phyloP scores from a whole-genome alignment of 1,140 invertebrate species.

The Plutomurus gul region DNA sequence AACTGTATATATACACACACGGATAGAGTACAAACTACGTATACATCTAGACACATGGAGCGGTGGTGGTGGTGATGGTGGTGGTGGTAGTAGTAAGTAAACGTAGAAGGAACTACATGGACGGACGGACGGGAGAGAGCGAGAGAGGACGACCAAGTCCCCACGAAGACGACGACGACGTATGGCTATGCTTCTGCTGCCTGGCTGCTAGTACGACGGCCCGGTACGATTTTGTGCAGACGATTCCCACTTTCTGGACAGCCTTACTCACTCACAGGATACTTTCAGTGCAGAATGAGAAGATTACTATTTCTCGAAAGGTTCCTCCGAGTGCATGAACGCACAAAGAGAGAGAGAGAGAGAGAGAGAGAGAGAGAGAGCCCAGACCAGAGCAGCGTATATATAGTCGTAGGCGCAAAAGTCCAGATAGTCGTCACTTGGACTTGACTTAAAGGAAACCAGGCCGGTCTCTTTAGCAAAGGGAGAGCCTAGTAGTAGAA shows the following conservation, averaged over 20 bases:
- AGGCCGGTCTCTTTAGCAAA: neutral
- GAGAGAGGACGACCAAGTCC: neutral
- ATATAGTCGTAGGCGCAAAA: too few relatives aligned
- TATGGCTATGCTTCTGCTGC: neutral
- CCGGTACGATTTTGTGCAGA: too few relatives aligned
- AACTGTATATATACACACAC: neutral
- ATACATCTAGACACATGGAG: neutral
- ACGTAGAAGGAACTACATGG: neutral
- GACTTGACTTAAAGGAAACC: neutral
- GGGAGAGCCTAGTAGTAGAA: neutral
- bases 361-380: neutral
- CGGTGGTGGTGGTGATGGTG: neutral
- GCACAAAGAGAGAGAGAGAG: neutral
- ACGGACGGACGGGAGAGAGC: neutral
- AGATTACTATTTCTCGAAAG: neutral
- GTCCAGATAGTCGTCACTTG: neutral
- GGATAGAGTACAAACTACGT: neutral
- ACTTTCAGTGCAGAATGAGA: neutral
- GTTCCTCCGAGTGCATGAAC: neutral
- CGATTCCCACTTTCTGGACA: too few relatives aligned
- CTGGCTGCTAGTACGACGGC: too few relatives aligned
- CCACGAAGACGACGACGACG: neutral
- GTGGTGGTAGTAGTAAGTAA: neutral
- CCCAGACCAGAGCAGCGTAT: neutral
- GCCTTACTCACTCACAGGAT: too few relatives aligned